Evolutionary conservation across 2,113 vertebrate genomes (phyloP), one percentile per base, ranked within the genome.

Genomic region (Pseudolaguvia tuberculata): DNA sequence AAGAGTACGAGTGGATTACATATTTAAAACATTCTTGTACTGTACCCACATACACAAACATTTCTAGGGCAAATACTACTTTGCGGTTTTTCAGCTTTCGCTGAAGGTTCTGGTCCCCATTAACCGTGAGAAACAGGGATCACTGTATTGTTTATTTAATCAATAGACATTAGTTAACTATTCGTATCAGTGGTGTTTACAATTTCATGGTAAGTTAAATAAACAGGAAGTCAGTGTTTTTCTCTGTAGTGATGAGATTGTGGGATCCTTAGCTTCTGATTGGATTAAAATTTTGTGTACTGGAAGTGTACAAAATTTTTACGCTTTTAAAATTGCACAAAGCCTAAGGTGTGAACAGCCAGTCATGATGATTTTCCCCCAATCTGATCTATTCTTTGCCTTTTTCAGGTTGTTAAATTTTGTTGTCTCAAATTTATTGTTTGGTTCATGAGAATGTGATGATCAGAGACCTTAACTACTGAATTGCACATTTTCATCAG

Each of bases 401-500:
- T 55, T 2, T 53, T 53, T 70, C 31, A 35, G 3, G 31, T 50
- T 15, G 8, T 2, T 15, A 55, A 11, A n/a, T n/a, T 52, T 20
- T 14, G 11, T 21, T 31, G 21, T 29, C 12, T 39, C 25, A 69
- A 52, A 45, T 65, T 25, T 47, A 2, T n/a, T 39, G 29, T 53
- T 7, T 15, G 11, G 7, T 25, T 6, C 13, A 48, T 21, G 10
- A 66, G 20, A 66, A 23, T n/a, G 15, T 10, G 31, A 13, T 45
- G 29, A 21, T 29, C 61, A 56, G 2, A 58, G 2, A 47, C 90
- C 89, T 92, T 92, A 86, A 89, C 86, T 83, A 27, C 56, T 45
- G n/a, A 18, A 39, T 51, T 67, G 47, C 79, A 95, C 92, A 91
- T 94, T 84, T 95, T 94, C 78, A 90, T 95, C 82, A 95, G 93